Conservation (phyloP, 2,888 invertebrate genomes). For the Homarus gammarus region DNA sequence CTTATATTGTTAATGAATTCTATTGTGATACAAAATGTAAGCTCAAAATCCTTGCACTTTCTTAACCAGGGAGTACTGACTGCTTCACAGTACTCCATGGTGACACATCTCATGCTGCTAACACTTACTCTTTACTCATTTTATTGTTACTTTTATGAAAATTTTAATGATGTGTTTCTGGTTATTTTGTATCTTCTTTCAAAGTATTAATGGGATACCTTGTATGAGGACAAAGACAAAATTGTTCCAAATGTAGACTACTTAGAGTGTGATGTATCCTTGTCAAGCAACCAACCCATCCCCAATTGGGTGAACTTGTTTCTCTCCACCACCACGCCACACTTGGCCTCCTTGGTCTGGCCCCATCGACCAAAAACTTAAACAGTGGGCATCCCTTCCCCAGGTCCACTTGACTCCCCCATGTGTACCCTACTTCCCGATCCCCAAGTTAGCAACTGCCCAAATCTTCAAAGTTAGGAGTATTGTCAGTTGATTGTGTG, state of each 20-base stretch:
- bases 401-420: slow-evolving; percentile 47
- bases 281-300: slow-evolving; percentile 22
- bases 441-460: slow-evolving; percentile 62
- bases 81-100: slow-evolving; percentile 74
- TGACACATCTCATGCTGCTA: slow-evolving; percentile 50
- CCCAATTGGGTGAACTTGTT: neutral
- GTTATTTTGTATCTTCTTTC: slow-evolving; percentile 37
- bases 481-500: slow-evolving; percentile 72
- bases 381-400: slow-evolving; percentile 51
- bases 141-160: slow-evolving; percentile 30
- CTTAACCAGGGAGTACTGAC: slow-evolving; percentile 72
- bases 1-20: slow-evolving; percentile 39
- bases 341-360: slow-evolving; percentile 43
- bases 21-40: slow-evolving; percentile 51
- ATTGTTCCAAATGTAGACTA: slow-evolving; percentile 70
- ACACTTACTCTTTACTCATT: slow-evolving; percentile 44
- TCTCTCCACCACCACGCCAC: slow-evolving; percentile 16
- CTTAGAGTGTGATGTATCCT: slow-evolving; percentile 69
- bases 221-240: slow-evolving; percentile 58
- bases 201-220: slow-evolving; percentile 65
- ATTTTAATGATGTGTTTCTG: slow-evolving; percentile 40
- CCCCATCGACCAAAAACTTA: slow-evolving; percentile 54
- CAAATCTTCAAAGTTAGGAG: slow-evolving; percentile 63
- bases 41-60: slow-evolving; percentile 65
- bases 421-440: slow-evolving; percentile 54